These are phyloP conservation scores for Micrastur ruficollis DNA, from an alignment of 2,797 vertebrate genomes.

Conservation along the genomic window DNA sequence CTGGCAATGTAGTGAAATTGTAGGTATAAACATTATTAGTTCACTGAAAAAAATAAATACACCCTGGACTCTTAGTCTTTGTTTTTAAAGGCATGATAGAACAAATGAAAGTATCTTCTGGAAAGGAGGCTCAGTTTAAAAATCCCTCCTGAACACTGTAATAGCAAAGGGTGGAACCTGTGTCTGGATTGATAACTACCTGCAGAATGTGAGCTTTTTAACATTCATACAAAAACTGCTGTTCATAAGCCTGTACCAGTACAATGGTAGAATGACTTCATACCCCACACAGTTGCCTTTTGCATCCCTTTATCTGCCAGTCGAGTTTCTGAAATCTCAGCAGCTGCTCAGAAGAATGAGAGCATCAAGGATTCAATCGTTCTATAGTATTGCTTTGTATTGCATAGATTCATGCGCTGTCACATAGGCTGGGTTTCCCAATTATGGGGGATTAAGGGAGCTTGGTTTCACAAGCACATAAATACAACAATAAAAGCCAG, in stretches of 20 bases:
- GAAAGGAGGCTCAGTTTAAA: not conserved
- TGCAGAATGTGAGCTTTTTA: not conserved
- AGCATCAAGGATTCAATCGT: not conserved
- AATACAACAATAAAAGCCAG: not conserved
- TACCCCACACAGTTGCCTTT: not conserved
- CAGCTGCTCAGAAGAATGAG: not conserved
- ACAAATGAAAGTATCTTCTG: not conserved
- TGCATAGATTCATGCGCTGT: not conserved
- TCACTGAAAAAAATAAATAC: not conserved
- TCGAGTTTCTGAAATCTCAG: not conserved
- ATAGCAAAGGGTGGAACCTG: not conserved
- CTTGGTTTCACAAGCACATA: not conserved
- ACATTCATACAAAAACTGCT: not conserved
- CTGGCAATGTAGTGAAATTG: not conserved
- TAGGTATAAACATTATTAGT: not conserved
- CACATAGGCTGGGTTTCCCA: not conserved
- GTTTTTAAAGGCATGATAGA: not conserved
- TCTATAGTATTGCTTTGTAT: not conserved
- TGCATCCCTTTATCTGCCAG: not conserved
- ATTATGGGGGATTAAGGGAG: not conserved
- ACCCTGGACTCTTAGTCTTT: not conserved
- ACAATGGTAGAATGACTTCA: not conserved
- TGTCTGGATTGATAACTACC: not conserved
- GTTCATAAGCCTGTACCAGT: not conserved
- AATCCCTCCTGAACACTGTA: not conserved